Evolutionary conservation across 2,888 invertebrate species (phyloP).

Genomic region (Conops quadrifasciatus): DNA sequence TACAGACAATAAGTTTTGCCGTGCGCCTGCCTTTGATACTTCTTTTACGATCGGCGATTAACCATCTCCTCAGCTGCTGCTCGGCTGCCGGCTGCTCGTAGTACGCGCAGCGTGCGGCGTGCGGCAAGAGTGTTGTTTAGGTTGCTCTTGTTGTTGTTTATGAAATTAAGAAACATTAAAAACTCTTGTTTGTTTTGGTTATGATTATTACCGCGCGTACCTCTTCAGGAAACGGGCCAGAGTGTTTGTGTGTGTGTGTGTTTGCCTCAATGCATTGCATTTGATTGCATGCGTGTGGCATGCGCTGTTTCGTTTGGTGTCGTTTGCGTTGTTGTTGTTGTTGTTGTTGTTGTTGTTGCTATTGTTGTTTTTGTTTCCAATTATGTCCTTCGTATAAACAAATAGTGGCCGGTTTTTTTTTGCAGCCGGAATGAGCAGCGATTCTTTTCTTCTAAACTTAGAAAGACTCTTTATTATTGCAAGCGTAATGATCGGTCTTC

Average conservation of each 20-base stretch:
- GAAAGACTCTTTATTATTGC: neutral
- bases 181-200: slow-evolving; percentile 24
- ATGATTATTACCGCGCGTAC: slow-evolving; percentile 21
- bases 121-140: neutral
- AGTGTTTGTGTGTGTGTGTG: neutral
- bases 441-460: neutral
- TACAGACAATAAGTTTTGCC: neutral
- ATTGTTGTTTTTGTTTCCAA: neutral
- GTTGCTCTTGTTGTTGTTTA: slow-evolving; percentile 6
- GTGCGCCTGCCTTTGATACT: slow-evolving; percentile 21
- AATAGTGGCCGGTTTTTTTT: too few relatives aligned
- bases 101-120: neutral
- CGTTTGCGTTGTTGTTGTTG: neutral
- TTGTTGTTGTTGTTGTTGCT: neutral
- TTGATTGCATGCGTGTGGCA: neutral
- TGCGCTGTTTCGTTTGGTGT: neutral
- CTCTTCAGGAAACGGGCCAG: neutral
- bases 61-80: slow-evolving; percentile 3
- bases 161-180: neutral
- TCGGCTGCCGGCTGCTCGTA: neutral
- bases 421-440: neutral
- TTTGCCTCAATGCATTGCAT: too few relatives aligned
- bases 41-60: slow-evolving; percentile 24
- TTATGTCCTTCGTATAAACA: slow-evolving; percentile 18
- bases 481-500: neutral